Evolutionary conservation across 2,888 invertebrate genomes (phyloP), one percentile per base, ranked within the genome.

Genomic region (Hyppa rectilinea): DNA sequence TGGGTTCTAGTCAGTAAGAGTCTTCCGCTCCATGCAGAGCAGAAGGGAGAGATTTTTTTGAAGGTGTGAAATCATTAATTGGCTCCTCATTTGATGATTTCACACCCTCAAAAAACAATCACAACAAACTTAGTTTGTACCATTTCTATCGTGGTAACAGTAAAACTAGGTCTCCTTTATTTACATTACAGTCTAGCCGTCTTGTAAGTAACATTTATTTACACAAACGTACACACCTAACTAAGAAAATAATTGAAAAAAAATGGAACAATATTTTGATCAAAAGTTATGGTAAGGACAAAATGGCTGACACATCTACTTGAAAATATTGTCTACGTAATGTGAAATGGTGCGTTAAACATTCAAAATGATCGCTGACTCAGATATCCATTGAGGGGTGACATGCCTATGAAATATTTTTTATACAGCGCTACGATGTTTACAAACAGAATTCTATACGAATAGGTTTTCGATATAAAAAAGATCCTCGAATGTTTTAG

Each of bases 341-440:
- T 38, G 71, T 78, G 59, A 74, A 83, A 83, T 82, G 85, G 64
- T 50, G 80, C 85, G 75, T 71, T 71, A 73, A 74, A 78, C 68
- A 75, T 82, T 74, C 71, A 66, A 76, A 77, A 85, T 80, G 72
- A 74, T 66, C 66, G 80, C 75, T 73, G 84, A 77, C 65, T 72
- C 71, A 79, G 71, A 53, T 45, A 53, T 40, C 47, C 38, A n/a
- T 68, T 61, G 68, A 67, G 50, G 65, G 60, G 67, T 55, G 73
- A 56, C 49, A 63, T 56, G 20, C 7, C 34, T 49, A 49, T 36
- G 53, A 55, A 36, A 38, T 38, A 47, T 69, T 43, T 68, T 68
- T 23, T 67, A 49, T 56, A 43, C 43, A 50, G 31, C 38, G 49
- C 10, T 49, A 38, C 12, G 17, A 43, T 53, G 34, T 50, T 60